Base-by-base conservation (phyloP, 2,797 vertebrate species). In the Anniella stebbinsi region DNA sequence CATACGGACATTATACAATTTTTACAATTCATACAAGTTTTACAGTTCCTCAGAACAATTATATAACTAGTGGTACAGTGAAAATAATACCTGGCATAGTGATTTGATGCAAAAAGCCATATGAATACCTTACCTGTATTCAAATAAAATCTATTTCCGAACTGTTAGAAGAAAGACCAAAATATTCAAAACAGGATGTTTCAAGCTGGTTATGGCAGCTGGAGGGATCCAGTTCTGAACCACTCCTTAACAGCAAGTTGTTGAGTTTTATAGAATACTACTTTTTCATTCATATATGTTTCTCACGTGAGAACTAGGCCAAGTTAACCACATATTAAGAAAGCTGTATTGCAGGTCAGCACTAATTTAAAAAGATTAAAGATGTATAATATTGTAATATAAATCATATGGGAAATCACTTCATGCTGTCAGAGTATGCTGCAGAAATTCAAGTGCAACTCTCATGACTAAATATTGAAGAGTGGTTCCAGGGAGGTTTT, bases 1-100 rank as follows among this genome's bases (percentile, higher is more conserved):
- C 69, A 94, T 91, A 95, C 60, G 67, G 87, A 67, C 84, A 94
- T 89, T 36, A 45, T 85, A 88, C 23, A 51, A 72, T 13, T 70
- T 95, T 88, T 88, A 75, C 70, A 86, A 28, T 45, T 72, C 23
- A 45, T 41, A 82, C 25, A 77, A 48, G 90, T 91, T 92, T 94
- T 90, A 66, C 87, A 93, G 6, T 89, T 92, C 45, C 54, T 92
- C 87, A 82, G 51, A 85, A 91, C 86, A 89, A 66, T 45, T 18
- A 51, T 92, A 89, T 38, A 78, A 33, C 10, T 66, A 89, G 7
- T 38, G 67, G 11, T 30, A 84, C 23, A 48, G 3, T 12, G 17
- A 77, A 33, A 69, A 84, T 30, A 36, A 12, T 54, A 25, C 36
- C 57, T 38, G 18, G 21, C n/a, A 51, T n/a, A 60, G 21, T 45